phyloP scores from a whole-genome alignment of 35 echinoderm and acorn worm species.

The Diadema setosum region DNA sequence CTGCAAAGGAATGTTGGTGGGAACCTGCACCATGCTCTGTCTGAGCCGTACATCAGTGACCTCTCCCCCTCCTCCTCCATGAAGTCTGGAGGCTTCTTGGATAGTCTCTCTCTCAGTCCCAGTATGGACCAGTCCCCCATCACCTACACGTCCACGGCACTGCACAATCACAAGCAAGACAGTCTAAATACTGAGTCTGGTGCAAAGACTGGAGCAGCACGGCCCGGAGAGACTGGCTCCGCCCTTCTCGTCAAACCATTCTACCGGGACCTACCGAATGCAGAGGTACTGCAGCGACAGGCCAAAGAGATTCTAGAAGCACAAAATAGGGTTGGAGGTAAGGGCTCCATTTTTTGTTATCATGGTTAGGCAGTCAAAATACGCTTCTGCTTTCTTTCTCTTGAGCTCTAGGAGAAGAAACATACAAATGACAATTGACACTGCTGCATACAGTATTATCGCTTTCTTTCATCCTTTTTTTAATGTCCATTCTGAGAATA shows the following conservation, averaged over 20 bases:
- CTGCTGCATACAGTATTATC: too few species aligned
- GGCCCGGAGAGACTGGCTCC: not conserved
- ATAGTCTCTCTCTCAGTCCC: not conserved
- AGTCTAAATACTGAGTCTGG: too few species aligned
- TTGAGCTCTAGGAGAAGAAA: not conserved
- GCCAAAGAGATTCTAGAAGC: conserved; percentile 80
- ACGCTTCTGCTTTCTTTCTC: not conserved
- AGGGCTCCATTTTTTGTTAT: not conserved
- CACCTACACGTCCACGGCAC: too few species aligned
- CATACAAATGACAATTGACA: not conserved
- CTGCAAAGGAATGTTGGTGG: not conserved
- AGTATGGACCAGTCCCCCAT: not conserved
- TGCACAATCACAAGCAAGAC: too few species aligned
- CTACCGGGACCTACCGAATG: conserved; percentile 68
- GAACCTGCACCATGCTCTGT: not conserved
- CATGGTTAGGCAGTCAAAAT: not conserved
- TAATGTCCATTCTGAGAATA: too few species aligned
- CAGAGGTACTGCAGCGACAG: conserved; percentile 64
- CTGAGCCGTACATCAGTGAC: not conserved
- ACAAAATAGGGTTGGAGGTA: conserved; percentile 30
- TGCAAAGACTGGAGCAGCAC: not conserved
- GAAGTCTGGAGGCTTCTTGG: not conserved
- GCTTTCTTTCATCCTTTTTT: too few species aligned
- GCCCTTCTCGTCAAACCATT: conserved; percentile 53
- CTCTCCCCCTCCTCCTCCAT: not conserved